Evolutionary conservation across 2,888 invertebrate species (phyloP).

Genomic region (Nasonia oneida): DNA sequence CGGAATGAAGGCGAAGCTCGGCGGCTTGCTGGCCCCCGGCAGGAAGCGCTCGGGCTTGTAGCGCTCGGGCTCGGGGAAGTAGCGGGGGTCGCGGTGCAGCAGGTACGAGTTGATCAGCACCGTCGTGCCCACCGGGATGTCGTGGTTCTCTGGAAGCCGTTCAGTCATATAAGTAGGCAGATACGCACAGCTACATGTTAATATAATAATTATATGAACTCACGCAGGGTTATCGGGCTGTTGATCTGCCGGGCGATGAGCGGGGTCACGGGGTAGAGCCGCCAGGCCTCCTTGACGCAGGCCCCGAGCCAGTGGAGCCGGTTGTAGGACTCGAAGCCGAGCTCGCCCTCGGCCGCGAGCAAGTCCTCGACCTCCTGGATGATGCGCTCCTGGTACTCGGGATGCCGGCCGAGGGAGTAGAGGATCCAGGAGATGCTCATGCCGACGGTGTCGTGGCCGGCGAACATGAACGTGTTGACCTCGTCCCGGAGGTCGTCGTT

Average conservation of each 20-base stretch:
- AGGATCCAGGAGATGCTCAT: constrained; percentile 81
- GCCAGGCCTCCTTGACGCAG: constrained; percentile 75
- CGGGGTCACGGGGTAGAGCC: constrained; percentile 74
- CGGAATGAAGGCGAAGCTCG: constrained; percentile 78
- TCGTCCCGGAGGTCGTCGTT: constrained; percentile 76
- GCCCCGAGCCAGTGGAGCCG: constrained; percentile 74
- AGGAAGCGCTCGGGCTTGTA: constrained; percentile 81
- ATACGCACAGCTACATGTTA: too few relatives aligned
- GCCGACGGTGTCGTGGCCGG: constrained; percentile 83
- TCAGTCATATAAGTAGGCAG: too few relatives aligned
- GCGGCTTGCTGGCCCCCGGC: constrained; percentile 75
- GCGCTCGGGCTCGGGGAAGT: constrained; percentile 80
- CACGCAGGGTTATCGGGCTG: constrained; percentile 73
- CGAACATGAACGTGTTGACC: constrained; percentile 78
- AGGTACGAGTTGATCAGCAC: constrained; percentile 75
- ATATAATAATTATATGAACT: constrained; percentile 54
- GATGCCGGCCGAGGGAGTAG: constrained; percentile 80
- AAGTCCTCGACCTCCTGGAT: constrained; percentile 69
- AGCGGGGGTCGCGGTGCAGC: constrained; percentile 79
- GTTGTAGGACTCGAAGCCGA: constrained; percentile 70
- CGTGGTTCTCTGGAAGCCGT: constrained; percentile 71
- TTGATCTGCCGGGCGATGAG: constrained; percentile 75
- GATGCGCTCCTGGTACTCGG: constrained; percentile 79
- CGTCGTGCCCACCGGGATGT: constrained; percentile 75
- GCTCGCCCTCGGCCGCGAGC: constrained; percentile 66